Evolutionary conservation across 30 jellyfish, hydroid and myxozoan species (phyloP), one percentile per base, ranked within the genome.

Genomic region (Turritopsis rubra): DNA sequence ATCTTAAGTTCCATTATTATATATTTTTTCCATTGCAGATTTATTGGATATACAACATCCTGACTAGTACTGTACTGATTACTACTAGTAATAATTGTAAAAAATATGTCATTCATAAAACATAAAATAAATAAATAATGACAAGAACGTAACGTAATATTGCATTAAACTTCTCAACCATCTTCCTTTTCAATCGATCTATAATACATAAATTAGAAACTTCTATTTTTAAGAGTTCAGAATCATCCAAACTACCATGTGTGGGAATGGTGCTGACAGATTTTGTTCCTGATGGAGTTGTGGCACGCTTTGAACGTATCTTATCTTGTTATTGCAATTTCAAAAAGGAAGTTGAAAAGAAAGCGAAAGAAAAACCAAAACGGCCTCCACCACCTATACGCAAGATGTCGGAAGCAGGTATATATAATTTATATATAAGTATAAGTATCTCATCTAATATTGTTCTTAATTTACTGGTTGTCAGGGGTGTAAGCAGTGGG

Each of bases 321-420:
- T 72, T 92, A 73, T 71, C 91, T 1, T 92, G 98, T 41, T 92
- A 92, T 82, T 85, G 96, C 72, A 95, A 85, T 65, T 92, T 81
- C 60, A 53, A 91, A 65, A 81, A 31, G 72, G 91, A 79, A 53
- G 85, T 28, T 27, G 54, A 53, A 13, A 26, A 26, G 9, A 31
- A 82, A 81, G 25, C 28, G 65, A 73, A 53, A 52, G 83, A 1
- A 66, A 88, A 92, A 87, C 96, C 98, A 27, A 86, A 83, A 53
- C 25, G 96, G 52, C 98, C 98, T 23, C 98, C 98, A 1, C 96
- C 96, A 1, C 96, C 98, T 74, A 17, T 41, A 26, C 28, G 26
- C 71, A 74, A 23, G 72, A 74, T 20, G 23, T n/a, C 77, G 8
- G 8, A 16, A 68, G 19, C 28, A 68, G 77, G 77, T 68, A 27